Percentiles rank a stretch among this genome's conserved stretches.
These are phyloP conservation scores for Pagrus major DNA, from an alignment of 2,113 vertebrate species.

Conservation along the genomic window DNA sequence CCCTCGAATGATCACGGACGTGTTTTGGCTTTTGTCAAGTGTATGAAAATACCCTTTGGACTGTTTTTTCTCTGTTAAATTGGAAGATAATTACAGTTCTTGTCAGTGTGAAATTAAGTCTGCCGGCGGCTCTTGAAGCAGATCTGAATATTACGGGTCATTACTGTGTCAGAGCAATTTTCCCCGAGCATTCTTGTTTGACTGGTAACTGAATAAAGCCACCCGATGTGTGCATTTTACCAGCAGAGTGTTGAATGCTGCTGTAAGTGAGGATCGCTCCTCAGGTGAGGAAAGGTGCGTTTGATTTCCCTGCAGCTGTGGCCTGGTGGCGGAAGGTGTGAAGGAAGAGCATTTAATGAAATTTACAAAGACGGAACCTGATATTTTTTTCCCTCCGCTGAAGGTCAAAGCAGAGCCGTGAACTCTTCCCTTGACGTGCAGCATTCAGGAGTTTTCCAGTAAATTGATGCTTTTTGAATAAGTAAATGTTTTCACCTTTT, in stretches of 20 bases:
- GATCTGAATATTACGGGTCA: constrained; percentile 69
- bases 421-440: constrained; percentile 36
- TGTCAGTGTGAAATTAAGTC: constrained; percentile 58
- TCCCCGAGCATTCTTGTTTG: constrained; percentile 44
- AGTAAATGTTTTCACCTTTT: constrained; percentile 53
- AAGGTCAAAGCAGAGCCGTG: constrained; percentile 48
- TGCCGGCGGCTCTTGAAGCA: constrained; percentile 28
- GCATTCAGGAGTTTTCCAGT: constrained; percentile 47
- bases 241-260: constrained; percentile 42
- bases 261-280: constrained; percentile 35
- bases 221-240: constrained; percentile 63
- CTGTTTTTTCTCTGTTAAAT: constrained; percentile 58
- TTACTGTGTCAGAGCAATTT: constrained; percentile 68
- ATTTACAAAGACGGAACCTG: constrained; percentile 43
- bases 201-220: constrained; percentile 61
- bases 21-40: constrained; percentile 67
- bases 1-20: constrained; percentile 25
- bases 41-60: constrained; percentile 57
- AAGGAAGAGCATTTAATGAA: constrained; percentile 58
- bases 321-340: constrained; percentile 36
- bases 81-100: constrained; percentile 66
- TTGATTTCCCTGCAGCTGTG: constrained; percentile 50
- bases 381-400: constrained; percentile 1
- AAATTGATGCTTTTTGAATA: constrained; percentile 59
- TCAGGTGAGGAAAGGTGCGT: constrained; percentile 52